These are phyloP conservation scores for Sarcophaga subvicina DNA, from an alignment of 2,888 invertebrate species.

Conservation along the genomic window DNA sequence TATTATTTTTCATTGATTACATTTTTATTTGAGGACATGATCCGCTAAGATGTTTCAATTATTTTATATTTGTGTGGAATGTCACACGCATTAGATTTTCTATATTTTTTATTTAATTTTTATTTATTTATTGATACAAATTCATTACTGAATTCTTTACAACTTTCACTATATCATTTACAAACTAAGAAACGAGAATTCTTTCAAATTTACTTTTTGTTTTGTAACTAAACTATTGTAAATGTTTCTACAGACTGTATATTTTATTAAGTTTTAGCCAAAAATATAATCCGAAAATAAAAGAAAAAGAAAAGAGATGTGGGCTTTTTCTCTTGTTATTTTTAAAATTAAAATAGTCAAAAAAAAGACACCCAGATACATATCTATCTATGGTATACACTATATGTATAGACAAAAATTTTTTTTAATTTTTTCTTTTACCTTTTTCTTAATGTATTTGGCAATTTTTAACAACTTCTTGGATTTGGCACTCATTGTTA, in stretches of 20 bases:
- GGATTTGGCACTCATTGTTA: slow-evolving; percentile 78
- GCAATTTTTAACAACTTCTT: slow-evolving; percentile 80
- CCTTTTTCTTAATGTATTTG: slow-evolving; percentile 81
- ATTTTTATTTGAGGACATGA: slow-evolving; percentile 61
- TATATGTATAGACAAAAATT: neutral
- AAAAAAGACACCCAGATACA: too few species aligned
- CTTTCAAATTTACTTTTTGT: neutral
- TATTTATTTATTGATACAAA: slow-evolving; percentile 3
- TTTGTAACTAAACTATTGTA: neutral
- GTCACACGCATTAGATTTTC: too few species aligned
- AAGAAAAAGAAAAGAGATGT: neutral
- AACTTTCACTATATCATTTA: slow-evolving; percentile 45
- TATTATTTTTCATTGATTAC: slow-evolving; percentile 20
- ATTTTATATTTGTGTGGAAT: neutral
- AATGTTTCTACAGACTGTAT: neutral
- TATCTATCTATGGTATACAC: too few species aligned
- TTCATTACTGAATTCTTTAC: slow-evolving; percentile 7
- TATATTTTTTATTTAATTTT: neutral
- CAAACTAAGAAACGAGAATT: neutral
- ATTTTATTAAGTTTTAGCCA: too few species aligned
- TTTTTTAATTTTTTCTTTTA: slow-evolving; percentile 71
- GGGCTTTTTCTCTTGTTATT: neutral
- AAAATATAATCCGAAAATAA: neutral
- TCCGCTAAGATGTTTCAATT: neutral
- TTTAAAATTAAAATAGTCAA: neutral